Evolutionary conservation across 2,888 invertebrate species (phyloP).

Genomic region (Lysandra coridon): DNA sequence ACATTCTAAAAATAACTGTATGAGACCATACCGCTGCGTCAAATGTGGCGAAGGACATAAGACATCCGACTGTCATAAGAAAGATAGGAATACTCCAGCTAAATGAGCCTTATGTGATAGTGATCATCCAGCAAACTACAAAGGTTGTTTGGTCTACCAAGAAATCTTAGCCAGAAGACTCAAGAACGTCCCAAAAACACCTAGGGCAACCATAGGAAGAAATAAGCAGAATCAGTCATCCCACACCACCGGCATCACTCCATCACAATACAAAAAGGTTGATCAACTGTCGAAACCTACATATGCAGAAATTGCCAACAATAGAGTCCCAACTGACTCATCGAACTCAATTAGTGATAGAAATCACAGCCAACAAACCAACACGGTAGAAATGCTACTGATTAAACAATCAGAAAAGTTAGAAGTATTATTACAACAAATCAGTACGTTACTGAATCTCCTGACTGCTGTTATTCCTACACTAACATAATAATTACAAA

Average conservation of each 20-base stretch:
- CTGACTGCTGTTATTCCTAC: too few species aligned
- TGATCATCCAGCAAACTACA: slow-evolving; percentile 38
- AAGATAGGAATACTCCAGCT: slow-evolving; percentile 39
- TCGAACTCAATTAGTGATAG: background rate
- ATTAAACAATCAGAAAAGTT: too few species aligned
- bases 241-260: too few species aligned
- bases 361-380: background rate
- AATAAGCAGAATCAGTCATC: too few species aligned
- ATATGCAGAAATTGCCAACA: too few species aligned
- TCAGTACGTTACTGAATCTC: too few species aligned
- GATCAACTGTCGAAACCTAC: too few species aligned
- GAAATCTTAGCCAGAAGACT: background rate
- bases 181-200: too few species aligned
- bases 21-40: slow-evolving; percentile 26
- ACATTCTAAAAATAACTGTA: slow-evolving; percentile 43
- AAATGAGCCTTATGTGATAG: slow-evolving; percentile 38
- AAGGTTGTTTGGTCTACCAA: background rate
- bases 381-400: slow-evolving; percentile 10
- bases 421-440: too few species aligned
- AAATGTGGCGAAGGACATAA: slow-evolving; percentile 42
- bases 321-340: background rate
- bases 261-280: background rate
- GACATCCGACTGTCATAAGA: slow-evolving; percentile 39
- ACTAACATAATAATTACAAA: too few species aligned
- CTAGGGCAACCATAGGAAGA: too few species aligned